phyloP scores from a whole-genome alignment of 2,888 invertebrate genomes.

The Nomada fucata region DNA sequence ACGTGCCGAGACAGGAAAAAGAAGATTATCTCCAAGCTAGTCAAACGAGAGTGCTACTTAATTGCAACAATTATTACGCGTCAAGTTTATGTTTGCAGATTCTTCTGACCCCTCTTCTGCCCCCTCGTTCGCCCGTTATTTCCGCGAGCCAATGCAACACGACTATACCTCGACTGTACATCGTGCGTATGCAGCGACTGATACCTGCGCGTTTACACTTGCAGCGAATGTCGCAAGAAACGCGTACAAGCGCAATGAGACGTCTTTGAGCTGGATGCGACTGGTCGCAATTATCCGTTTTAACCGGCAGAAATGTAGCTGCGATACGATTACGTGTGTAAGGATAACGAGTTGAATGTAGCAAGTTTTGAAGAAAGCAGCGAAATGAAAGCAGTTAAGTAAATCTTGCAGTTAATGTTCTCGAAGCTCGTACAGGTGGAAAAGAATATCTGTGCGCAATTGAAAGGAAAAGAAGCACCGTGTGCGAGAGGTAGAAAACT shows the following conservation, averaged over 20 bases:
- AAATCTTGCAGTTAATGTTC: slow-evolving; percentile 14
- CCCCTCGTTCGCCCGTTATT: slow-evolving; percentile 5
- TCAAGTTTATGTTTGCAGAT: background rate
- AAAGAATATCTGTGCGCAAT: background rate
- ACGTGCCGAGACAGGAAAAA: too few species aligned
- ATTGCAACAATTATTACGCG: too few species aligned
- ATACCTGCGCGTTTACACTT: slow-evolving; percentile 9
- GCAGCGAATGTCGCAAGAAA: slow-evolving; percentile 23
- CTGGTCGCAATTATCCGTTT: slow-evolving; percentile 22
- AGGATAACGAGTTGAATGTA: slow-evolving; percentile 8
- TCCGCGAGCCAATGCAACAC: background rate
- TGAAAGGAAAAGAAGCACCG: background rate
- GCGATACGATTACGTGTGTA: slow-evolving; percentile 2
- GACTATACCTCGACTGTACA: background rate
- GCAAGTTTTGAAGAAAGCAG: slow-evolving; percentile 5
- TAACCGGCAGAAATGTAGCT: slow-evolving; percentile 11
- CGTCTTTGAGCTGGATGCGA: slow-evolving; percentile 20
- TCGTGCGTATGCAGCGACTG: background rate
- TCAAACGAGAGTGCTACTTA: too few species aligned
- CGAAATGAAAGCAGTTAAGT: background rate
- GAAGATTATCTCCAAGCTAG: too few species aligned
- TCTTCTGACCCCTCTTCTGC: too few species aligned
- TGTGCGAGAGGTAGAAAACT: background rate
- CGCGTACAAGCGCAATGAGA: slow-evolving; percentile 7
- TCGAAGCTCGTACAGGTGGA: background rate